Evolutionary conservation across 2,888 invertebrate species (phyloP).

Genomic region (Augiades crinisus): DNA sequence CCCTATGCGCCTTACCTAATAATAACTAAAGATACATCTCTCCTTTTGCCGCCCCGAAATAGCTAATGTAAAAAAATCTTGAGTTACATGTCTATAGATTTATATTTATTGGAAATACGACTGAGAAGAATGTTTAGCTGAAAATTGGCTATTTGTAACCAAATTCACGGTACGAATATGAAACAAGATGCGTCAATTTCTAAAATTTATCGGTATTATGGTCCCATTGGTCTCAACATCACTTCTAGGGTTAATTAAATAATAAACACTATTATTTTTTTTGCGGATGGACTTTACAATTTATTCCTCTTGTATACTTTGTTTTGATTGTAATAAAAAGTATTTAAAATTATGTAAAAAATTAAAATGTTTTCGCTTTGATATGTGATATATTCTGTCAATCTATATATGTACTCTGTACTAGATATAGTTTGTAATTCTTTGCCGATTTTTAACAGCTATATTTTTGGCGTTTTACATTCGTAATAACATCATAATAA

Average conservation of each 20-base stretch:
- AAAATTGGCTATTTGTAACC: not conserved
- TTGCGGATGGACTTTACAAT: constrained; percentile 12
- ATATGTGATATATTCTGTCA: not conserved
- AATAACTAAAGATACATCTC: too few relatives aligned
- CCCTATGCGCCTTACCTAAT: too few relatives aligned
- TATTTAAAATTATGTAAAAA: constrained; percentile 2
- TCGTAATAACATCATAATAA: too few relatives aligned
- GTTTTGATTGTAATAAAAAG: constrained; percentile 9
- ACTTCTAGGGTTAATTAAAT: not conserved
- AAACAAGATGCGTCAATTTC: constrained; percentile 1
- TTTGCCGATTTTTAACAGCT: too few relatives aligned
- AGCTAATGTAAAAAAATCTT: too few relatives aligned
- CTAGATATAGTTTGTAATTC: too few relatives aligned
- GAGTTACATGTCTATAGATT: too few relatives aligned
- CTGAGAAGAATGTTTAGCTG: too few relatives aligned
- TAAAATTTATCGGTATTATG: not conserved
- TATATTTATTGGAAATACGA: too few relatives aligned
- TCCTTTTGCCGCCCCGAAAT: too few relatives aligned
- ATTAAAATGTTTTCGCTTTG: not conserved
- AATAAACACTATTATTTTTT: constrained; percentile 2
- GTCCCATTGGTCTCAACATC: constrained; percentile 6
- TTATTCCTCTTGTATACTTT: constrained; percentile 6
- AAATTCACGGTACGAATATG: too few relatives aligned
- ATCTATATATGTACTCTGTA: not conserved
- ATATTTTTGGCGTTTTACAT: too few relatives aligned